Conservation (phyloP, 2,113 vertebrate genomes). For the Cavia porcellus region DNA sequence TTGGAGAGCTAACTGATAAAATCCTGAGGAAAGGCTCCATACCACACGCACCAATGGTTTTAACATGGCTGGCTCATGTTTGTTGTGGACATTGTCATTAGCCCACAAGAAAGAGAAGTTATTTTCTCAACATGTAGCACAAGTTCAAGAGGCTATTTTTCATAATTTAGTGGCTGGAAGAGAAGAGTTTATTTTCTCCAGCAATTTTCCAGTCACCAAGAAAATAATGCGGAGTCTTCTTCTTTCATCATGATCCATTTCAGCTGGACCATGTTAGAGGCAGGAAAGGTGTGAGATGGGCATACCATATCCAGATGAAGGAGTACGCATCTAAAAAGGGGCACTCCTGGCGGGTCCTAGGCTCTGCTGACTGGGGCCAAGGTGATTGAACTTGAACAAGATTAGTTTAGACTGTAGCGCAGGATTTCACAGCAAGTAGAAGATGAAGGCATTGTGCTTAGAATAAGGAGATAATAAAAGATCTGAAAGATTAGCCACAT, state of each 20-base stretch:
- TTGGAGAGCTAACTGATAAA: conserved; percentile 40
- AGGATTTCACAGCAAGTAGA: background rate
- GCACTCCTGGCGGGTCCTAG: background rate
- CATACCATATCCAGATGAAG: background rate
- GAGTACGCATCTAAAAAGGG: background rate
- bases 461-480: background rate
- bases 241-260: conserved; percentile 20
- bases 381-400: background rate
- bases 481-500: background rate
- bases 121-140: background rate
- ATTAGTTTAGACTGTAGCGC: background rate
- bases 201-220: background rate
- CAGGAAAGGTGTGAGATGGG: conserved; percentile 16
- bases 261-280: background rate
- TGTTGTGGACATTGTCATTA: background rate
- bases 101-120: background rate
- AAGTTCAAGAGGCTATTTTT: background rate
- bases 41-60: background rate
- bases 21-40: background rate
- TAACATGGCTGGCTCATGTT: background rate
- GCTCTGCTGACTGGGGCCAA: background rate
- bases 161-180: background rate
- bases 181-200: conserved; percentile 40
- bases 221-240: conserved; percentile 23
- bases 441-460: background rate